A percentile compares a stretch with the other conserved stretches of the same genome.
phyloP scores from a whole-genome alignment of 1,140 invertebrate genomes.

The Aradophagus sp. region DNA sequence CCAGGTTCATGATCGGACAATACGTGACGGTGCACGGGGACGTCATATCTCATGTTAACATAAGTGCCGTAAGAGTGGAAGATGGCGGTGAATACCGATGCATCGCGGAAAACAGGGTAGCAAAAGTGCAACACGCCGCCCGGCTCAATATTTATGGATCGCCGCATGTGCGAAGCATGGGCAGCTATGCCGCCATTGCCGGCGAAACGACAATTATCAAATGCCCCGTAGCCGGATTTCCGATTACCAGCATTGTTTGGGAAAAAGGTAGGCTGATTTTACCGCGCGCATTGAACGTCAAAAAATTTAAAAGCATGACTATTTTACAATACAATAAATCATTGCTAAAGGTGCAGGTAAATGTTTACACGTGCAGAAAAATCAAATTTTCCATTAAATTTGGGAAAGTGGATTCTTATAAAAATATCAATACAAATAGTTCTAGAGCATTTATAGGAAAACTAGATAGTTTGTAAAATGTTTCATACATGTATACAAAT shows the following conservation, averaged over 20 bases:
- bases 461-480: too few species aligned
- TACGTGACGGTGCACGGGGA: constrained; percentile 93
- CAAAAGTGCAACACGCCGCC: constrained; percentile 84
- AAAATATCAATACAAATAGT: too few species aligned
- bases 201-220: constrained; percentile 89
- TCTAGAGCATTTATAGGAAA: too few species aligned
- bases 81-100: constrained; percentile 95
- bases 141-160: constrained; percentile 93
- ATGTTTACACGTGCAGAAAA: too few species aligned
- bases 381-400: too few species aligned
- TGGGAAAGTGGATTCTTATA: too few species aligned
- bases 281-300: too few species aligned
- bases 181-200: constrained; percentile 91
- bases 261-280: constrained; percentile 89
- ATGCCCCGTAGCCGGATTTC: constrained; percentile 95
- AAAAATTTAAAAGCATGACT: too few species aligned
- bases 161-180: constrained; percentile 92
- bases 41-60: constrained; percentile 95
- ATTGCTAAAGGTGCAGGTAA: too few species aligned
- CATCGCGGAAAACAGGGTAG: constrained; percentile 87
- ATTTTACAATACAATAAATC: too few species aligned
- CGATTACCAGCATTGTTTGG: constrained; percentile 91
- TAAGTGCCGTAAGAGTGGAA: constrained; percentile 89
- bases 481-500: too few species aligned
- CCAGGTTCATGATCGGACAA: constrained; percentile 90